phyloP scores from a whole-genome alignment of 1,140 invertebrate genomes.

The Drosophila repletoides region DNA sequence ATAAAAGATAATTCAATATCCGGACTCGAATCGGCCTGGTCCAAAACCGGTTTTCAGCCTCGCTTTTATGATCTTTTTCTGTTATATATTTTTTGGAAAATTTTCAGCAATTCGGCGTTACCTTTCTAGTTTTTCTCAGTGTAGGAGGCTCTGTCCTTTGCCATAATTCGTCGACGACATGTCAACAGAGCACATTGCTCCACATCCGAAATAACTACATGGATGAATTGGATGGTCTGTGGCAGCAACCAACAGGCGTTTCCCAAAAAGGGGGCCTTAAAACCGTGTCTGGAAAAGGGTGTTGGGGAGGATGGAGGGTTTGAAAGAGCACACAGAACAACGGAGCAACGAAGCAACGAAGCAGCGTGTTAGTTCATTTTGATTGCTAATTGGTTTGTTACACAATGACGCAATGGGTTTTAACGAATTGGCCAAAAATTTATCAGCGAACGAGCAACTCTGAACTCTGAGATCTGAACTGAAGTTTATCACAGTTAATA shows the following conservation, averaged over 20 bases:
- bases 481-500: too few species aligned
- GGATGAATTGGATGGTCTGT: constrained; percentile 14
- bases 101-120: too few species aligned
- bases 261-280: too few species aligned
- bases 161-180: constrained; percentile 77
- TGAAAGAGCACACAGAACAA: constrained; percentile 5
- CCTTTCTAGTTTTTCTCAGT: too few species aligned
- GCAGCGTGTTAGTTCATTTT: constrained; percentile 79
- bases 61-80: too few species aligned
- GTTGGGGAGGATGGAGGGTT: background rate
- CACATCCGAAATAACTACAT: constrained; percentile 35
- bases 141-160: too few species aligned
- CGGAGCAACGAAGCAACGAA: constrained; percentile 3
- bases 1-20: too few species aligned
- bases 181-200: constrained; percentile 65
- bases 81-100: too few species aligned
- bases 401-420: constrained; percentile 74
- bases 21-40: too few species aligned
- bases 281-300: background rate
- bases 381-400: constrained; percentile 82
- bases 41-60: too few species aligned
- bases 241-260: background rate
- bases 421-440: constrained; percentile 81
- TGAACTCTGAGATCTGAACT: too few species aligned
- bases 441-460: constrained; percentile 41